Conservation (phyloP, 2,888 invertebrate species). For the Meliscaeva auricollis region DNA sequence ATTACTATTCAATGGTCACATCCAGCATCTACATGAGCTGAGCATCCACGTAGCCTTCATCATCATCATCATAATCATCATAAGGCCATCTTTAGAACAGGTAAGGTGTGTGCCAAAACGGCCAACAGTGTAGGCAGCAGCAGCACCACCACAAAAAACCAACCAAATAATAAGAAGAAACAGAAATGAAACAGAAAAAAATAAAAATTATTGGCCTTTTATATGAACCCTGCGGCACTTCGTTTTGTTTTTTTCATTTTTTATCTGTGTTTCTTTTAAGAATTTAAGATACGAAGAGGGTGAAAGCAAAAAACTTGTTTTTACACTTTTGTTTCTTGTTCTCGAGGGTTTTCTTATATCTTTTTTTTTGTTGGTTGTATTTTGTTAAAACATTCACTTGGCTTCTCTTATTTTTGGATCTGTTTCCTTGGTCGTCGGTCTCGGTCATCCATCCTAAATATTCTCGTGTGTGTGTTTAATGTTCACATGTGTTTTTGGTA, state of each 20-base stretch:
- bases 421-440: too few species aligned
- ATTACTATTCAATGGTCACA: conserved; percentile 48
- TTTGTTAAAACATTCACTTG: conserved; percentile 66
- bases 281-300: conserved; percentile 16
- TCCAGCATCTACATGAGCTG: conserved; percentile 35
- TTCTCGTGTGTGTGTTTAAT: conserved; percentile 49
- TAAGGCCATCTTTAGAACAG: conserved; percentile 60
- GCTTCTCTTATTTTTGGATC: conserved; percentile 52
- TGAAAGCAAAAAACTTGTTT: conserved; percentile 55
- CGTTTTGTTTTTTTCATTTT: conserved; percentile 46
- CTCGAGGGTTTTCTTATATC: too few species aligned
- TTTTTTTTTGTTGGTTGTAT: background rate
- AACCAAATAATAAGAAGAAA: conserved; percentile 26
- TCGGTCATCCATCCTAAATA: conserved; percentile 26
- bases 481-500: conserved; percentile 74
- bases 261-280: background rate
- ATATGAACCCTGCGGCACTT: conserved; percentile 73
- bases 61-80: conserved; percentile 59
- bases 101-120: conserved; percentile 71
- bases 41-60: conserved; percentile 43
- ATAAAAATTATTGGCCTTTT: conserved; percentile 71
- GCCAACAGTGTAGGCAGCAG: conserved; percentile 44
- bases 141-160: too few species aligned
- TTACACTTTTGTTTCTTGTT: conserved; percentile 55
- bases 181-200: conserved; percentile 54